Evolutionary conservation across 2,113 vertebrate species (phyloP).

Genomic region (Brachyistius frenatus): DNA sequence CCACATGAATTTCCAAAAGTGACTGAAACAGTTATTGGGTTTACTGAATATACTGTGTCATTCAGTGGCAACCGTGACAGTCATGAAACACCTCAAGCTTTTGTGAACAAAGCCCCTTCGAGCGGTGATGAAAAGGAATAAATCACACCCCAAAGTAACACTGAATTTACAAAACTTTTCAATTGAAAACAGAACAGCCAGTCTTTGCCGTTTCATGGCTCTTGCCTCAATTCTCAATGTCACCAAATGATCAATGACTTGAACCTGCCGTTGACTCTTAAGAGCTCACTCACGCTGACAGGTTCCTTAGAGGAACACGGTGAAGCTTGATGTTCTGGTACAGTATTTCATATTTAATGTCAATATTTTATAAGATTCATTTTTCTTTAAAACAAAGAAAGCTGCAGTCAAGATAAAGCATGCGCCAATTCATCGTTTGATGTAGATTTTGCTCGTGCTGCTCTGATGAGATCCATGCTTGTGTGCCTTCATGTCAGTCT

Average conservation of each 20-base stretch:
- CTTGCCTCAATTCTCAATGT: conserved; percentile 46
- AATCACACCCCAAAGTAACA: conserved; percentile 38
- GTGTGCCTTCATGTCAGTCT: conserved; percentile 24
- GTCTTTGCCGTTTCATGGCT: conserved; percentile 27
- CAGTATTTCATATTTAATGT: conserved; percentile 41
- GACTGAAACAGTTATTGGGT: conserved; percentile 29
- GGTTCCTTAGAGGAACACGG: conserved; percentile 44
- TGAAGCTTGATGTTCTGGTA: conserved; percentile 24
- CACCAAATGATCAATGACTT: conserved; percentile 63
- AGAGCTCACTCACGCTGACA: conserved; percentile 66
- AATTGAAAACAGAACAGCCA: conserved; percentile 19
- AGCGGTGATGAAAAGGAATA: conserved; percentile 61
- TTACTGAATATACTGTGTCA: conserved; percentile 41
- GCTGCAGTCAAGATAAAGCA: conserved; percentile 20
- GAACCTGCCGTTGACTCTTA: conserved; percentile 24
- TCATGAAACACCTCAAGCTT: conserved; percentile 35
- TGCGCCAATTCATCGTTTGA: not conserved
- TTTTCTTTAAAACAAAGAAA: conserved; percentile 26
- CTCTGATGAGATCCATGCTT: conserved; percentile 15
- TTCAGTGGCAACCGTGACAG: conserved; percentile 28
- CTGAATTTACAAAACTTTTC: conserved; percentile 41
- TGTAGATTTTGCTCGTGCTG: conserved; percentile 21
- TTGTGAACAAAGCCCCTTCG: conserved; percentile 26
- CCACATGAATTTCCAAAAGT: conserved; percentile 33
- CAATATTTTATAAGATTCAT: conserved; percentile 37